Evolutionary conservation across 2,888 invertebrate genomes (phyloP), one percentile per base, ranked within the genome.

Genomic region (Tupiocoris notatus): DNA sequence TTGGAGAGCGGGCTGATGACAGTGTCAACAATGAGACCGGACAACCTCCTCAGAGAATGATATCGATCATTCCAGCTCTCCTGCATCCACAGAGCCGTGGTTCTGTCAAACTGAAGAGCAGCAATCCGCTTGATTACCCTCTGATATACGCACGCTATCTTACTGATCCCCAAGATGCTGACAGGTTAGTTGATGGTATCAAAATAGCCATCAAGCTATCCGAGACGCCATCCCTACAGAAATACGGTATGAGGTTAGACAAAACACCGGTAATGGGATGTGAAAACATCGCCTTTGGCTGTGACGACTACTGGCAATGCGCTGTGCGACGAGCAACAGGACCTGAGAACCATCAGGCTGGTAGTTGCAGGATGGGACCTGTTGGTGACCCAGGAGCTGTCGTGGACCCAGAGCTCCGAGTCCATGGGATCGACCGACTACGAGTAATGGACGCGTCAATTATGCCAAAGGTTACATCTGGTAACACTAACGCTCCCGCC

Each of bases 51-150:
- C 79, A 79, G 75, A 85, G 94, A 6, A 86, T 87, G 64, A 89
- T 94, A 75, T 89, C 89, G 81, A 89, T 94, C 67, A 91, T 93
- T 77, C 94, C 94, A 0, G 91, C 93, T 0, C 89, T 93, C 0
- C 84, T 98, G 81, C 91, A 95, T 82, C 95, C 97, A 0, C 91
- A 92, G 83, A 95, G 95, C 79, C 87, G 92, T 9, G 98, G 98
- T 0, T 88, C 88, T 39, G 84, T 92, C 1, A 89, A 90, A 80
- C 86, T 98, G 23, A 88, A 87, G 78, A 91, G 91, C 9, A 88
- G 87, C 66, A 90, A 97, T 84, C 96, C 97, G 0, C 85, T 91
- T 64, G 90, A 89, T 0, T 89, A 92, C 80, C 97, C 97, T 0
- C 87, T 91, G 81, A 95, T 98, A 75, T 91, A 91, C 82, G 94